phyloP scores from a whole-genome alignment of 1,140 invertebrate species.

The Meloidogyne exigua region DNA sequence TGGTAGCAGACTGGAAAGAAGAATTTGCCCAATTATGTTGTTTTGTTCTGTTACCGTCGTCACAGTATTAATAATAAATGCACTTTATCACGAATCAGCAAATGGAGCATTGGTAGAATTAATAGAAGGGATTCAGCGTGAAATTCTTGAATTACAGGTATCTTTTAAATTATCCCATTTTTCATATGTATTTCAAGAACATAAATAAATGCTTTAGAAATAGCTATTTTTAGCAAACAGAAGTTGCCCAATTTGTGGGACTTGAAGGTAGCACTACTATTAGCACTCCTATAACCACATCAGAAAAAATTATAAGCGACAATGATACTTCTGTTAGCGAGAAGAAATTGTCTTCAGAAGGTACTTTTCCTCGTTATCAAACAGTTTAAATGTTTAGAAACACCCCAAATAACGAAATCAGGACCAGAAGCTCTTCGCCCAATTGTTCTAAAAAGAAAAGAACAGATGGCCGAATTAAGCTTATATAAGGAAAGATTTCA shows the following conservation, averaged over 20 bases:
- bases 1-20: constrained; percentile 11
- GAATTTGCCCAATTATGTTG: constrained; percentile 6
- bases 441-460: not conserved
- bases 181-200: no score
- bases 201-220: not conserved
- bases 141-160: constrained; percentile 16
- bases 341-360: not conserved
- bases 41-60: constrained; percentile 20
- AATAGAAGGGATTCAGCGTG: constrained; percentile 14
- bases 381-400: not conserved
- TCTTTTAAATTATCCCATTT: not conserved
- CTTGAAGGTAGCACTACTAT: not conserved
- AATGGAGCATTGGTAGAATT: constrained; percentile 15
- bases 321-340: not conserved
- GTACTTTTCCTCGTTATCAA: not conserved
- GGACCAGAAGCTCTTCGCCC: not conserved
- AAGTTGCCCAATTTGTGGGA: constrained; percentile 12
- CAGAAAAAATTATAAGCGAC: not conserved
- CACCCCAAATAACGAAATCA: not conserved
- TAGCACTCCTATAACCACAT: not conserved
- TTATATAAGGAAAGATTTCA: constrained; percentile 9
- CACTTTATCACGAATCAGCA: constrained; percentile 26
- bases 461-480: constrained; percentile 17
- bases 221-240: constrained; percentile 5
- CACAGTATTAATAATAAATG: constrained; percentile 22